A percentile compares a stretch with the other conserved stretches of the same genome.
phyloP scores from a whole-genome alignment of 2,888 invertebrate species.

The Rugalucina vietnamica region DNA sequence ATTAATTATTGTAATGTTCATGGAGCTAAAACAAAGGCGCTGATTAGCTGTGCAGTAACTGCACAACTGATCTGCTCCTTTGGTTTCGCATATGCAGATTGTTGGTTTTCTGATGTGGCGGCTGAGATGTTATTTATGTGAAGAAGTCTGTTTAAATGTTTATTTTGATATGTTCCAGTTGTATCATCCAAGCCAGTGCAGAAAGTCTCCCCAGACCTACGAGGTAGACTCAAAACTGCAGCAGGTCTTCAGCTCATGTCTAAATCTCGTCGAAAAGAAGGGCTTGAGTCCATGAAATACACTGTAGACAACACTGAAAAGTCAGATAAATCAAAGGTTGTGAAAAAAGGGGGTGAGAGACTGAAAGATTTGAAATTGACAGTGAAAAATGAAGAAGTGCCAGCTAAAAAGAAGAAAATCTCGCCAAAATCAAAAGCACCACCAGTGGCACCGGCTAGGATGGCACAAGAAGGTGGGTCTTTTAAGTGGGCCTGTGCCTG shows the following conservation, averaged over 20 bases:
- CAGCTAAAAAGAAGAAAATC: slow-evolving; percentile 28
- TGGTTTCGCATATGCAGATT: no score
- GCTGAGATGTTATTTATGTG: no score
- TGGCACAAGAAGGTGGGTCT: slow-evolving; percentile 42
- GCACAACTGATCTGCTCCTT: no score
- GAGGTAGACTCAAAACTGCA: slow-evolving; percentile 60
- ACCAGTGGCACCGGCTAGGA: slow-evolving; percentile 33
- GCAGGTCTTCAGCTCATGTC: slow-evolving; percentile 57
- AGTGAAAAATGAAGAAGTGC: slow-evolving; percentile 44
- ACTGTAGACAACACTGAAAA: slow-evolving; percentile 51
- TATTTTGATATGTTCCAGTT: no score
- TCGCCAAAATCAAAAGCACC: slow-evolving; percentile 41
- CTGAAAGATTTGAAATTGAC: slow-evolving; percentile 52
- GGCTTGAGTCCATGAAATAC: slow-evolving; percentile 59
- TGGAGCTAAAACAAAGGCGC: no score
- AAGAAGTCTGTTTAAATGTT: no score
- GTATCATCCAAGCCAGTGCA: slow-evolving; percentile 30
- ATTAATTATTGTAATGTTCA: no score
- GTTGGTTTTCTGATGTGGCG: no score
- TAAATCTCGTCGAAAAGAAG: slow-evolving; percentile 54
- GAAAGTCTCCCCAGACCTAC: slow-evolving; percentile 42
- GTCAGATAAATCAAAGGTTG: background rate
- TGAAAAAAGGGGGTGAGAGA: slow-evolving; percentile 14
- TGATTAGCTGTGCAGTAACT: no score
- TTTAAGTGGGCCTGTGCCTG: no score